Base-by-base conservation (phyloP, 1,140 invertebrate species). In the Geopemphigus sp. region DNA sequence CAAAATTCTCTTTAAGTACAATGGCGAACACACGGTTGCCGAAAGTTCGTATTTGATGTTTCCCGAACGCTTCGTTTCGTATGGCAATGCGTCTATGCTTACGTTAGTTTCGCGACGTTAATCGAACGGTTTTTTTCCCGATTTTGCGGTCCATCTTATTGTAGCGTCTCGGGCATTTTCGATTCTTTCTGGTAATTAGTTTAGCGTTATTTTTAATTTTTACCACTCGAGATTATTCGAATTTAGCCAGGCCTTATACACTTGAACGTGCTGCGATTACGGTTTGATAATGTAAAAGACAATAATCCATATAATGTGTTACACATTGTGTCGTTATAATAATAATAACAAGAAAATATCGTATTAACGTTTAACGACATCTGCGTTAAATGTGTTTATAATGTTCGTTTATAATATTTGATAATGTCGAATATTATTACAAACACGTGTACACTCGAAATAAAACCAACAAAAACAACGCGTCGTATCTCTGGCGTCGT, bases 291-390 rank as follows among this genome's bases (percentile, higher is more conserved):
- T 45, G 32, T 64, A 11, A 45, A 45, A 66, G 39, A 64, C n/a
- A 12, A 29, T 63, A n/a, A 32, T 32, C 29, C 32, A 8, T n/a
- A 39, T 39, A 39, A 66, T 22, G 19, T 19, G 1, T 22, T 66
- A 32, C 19, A 32, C 19, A 6, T 45, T 15, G 29, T 39, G 53
- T 54, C 54, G 22, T 59, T 12, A 24, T 26, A 24, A 24, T 59
- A 59, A 17, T 22, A 68, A 24, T 22, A 17, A 19, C 39, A 39
- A 10, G 10, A 68, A 24, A 17, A 54, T 19, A 54, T 54, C 24
- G 47, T 68, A 24, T 45, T 68, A 68, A 24, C 39, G 64, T 68
- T 66, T 45, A 66, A 66, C 32, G 39, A 39, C 63, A 66, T 66
- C 32, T 66, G 63, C 12, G 19, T 6, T 17, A 4, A 45, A 22